Conservation (phyloP, 2,797 vertebrate species). For the Antennarius maculatus region DNA sequence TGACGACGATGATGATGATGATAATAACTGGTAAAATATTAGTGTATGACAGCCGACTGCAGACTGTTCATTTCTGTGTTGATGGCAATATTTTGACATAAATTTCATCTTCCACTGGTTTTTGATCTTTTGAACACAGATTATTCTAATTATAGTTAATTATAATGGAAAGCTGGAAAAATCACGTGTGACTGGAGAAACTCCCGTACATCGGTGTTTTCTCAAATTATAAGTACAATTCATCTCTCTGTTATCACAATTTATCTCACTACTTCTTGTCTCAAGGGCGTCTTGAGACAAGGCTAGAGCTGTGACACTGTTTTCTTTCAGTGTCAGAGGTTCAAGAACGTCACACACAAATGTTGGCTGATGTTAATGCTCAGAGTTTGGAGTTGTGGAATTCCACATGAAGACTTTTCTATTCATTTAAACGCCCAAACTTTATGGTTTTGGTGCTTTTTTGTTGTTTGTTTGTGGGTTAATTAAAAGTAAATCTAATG, state of each 20-base stretch:
- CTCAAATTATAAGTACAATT: constrained; percentile 62
- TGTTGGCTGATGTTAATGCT: constrained; percentile 61
- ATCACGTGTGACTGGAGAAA: constrained; percentile 78
- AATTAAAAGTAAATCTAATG: constrained; percentile 1
- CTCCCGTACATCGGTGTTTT: constrained; percentile 73
- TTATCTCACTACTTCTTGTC: neutral
- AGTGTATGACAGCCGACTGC: constrained; percentile 16
- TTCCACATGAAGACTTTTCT: neutral
- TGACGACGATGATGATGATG: too few relatives aligned
- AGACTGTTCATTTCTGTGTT: neutral
- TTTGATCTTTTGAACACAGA: fast-evolving
- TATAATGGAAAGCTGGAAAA: constrained; percentile 78
- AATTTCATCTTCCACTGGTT: neutral
- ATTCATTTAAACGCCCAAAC: neutral
- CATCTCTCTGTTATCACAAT: neutral
- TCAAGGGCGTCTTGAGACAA: neutral
- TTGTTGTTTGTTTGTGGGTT: constrained; percentile 52
- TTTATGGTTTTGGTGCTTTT: too few relatives aligned
- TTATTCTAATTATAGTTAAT: neutral
- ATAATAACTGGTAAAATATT: too few relatives aligned
- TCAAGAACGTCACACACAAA: constrained; percentile 67
- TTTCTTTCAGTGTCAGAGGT: constrained; percentile 71
- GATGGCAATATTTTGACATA: neutral
- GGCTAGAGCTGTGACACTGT: neutral
- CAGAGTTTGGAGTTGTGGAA: constrained; percentile 56